phyloP scores from a whole-genome alignment of 2,113 vertebrate genomes.

The Centropus unirufus region DNA sequence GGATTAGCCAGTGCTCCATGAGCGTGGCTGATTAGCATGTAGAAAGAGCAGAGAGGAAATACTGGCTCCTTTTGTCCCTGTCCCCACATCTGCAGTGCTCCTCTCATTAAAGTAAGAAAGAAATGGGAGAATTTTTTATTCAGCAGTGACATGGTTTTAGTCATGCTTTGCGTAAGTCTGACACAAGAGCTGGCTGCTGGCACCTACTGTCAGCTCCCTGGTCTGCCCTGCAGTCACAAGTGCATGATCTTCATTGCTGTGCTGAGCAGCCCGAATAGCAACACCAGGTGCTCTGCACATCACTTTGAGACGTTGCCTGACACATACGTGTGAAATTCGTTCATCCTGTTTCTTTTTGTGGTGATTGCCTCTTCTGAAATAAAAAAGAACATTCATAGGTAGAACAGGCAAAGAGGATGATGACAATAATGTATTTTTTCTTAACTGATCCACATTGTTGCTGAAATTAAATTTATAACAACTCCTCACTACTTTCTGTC shows the following conservation, averaged over 20 bases:
- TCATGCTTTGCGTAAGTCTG: background rate
- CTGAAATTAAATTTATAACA: background rate
- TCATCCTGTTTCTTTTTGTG: background rate
- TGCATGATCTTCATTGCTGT: background rate
- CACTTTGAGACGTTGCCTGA: background rate
- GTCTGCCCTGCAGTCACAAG: background rate
- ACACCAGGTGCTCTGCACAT: background rate
- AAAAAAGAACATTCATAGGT: background rate
- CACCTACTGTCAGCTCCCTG: background rate
- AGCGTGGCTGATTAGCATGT: background rate
- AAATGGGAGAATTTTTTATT: background rate
- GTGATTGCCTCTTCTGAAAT: background rate
- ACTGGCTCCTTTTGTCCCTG: slow-evolving; percentile 38
- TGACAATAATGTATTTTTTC: background rate
- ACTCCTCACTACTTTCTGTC: background rate
- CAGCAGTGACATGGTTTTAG: background rate
- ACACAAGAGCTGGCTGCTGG: background rate
- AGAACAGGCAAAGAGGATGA: background rate
- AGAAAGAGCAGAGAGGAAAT: slow-evolving; percentile 16
- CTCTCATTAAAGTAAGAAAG: background rate
- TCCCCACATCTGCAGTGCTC: slow-evolving; percentile 14
- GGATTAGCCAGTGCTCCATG: background rate
- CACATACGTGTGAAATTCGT: background rate
- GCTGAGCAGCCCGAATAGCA: background rate
- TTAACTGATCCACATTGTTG: background rate